phyloP scores from a whole-genome alignment of 2,888 invertebrate species.

The Celastrina argiolus region DNA sequence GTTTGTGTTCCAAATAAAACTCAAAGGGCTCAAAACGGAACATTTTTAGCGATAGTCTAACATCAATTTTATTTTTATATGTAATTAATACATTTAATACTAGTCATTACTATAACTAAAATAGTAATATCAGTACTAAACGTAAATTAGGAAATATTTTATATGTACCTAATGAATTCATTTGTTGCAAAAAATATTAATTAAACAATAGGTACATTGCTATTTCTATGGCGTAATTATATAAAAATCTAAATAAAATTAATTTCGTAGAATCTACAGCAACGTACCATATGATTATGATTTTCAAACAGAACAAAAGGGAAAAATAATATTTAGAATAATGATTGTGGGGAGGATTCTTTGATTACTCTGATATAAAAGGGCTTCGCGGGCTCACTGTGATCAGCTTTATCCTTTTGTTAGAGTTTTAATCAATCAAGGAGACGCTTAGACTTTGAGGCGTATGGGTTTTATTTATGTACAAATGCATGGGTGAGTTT shows the following conservation, averaged over 20 bases:
- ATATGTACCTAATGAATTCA: too few species aligned
- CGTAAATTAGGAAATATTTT: too few species aligned
- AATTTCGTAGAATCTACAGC: neutral
- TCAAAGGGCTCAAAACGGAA: too few species aligned
- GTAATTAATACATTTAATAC: too few species aligned
- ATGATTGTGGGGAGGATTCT: slow-evolving; percentile 61
- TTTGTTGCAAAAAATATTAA: too few species aligned
- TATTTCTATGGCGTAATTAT: too few species aligned
- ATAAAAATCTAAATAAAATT: neutral
- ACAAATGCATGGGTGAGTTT: slow-evolving; percentile 8
- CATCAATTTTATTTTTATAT: too few species aligned
- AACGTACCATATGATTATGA: slow-evolving; percentile 23
- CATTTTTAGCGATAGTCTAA: too few species aligned
- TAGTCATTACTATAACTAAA: too few species aligned
- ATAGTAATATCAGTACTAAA: too few species aligned
- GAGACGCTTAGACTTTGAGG: slow-evolving; percentile 41
- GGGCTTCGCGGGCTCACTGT: slow-evolving; percentile 66
- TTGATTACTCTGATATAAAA: slow-evolving; percentile 71
- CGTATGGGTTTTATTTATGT: slow-evolving; percentile 33
- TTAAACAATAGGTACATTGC: too few species aligned
- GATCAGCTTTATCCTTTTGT: slow-evolving; percentile 75
- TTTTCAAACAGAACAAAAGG: slow-evolving; percentile 28
- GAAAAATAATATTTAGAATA: slow-evolving; percentile 53
- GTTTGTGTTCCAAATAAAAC: too few species aligned
- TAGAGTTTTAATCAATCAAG: slow-evolving; percentile 75